Percentiles rank a stretch among this genome's conserved stretches.
Conservation (phyloP, 2,113 vertebrate genomes). For the Nematolebias whitei region DNA sequence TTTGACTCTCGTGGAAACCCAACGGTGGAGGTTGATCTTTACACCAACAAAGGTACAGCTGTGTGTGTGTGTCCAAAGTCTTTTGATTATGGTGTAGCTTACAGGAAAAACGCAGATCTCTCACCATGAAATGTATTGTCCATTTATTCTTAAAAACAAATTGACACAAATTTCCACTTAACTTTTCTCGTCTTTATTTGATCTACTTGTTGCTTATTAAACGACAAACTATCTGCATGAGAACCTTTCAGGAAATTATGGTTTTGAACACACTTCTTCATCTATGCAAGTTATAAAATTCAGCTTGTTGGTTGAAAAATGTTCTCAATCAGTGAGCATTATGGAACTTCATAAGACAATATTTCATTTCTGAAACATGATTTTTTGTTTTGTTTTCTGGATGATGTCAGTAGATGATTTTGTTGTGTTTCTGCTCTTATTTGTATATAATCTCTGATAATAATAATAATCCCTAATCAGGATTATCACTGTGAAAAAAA, state of each 20-base stretch:
- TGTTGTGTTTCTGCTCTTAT: not conserved
- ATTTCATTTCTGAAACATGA: not conserved
- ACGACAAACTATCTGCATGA: not conserved
- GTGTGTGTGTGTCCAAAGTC: not conserved
- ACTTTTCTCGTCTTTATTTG: not conserved
- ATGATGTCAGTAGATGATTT: not conserved
- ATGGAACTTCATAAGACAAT: too few species aligned
- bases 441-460: too few species aligned
- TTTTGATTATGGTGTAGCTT: not conserved
- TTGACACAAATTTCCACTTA: not conserved
- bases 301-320: too few species aligned
- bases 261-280: too few species aligned
- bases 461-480: too few species aligned
- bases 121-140: not conserved
- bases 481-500: too few species aligned
- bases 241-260: not conserved
- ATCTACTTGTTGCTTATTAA: not conserved
- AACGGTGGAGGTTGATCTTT: slow-evolving; percentile 95
- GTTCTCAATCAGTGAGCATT: too few species aligned
- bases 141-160: too few species aligned
- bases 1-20: slow-evolving; percentile 98
- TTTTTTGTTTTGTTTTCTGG: not conserved
- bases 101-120: not conserved
- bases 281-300: too few species aligned
- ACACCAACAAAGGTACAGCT: slow-evolving; percentile 86